Conservation (phyloP, 2,797 vertebrate species). For the Cyprinella venusta region DNA sequence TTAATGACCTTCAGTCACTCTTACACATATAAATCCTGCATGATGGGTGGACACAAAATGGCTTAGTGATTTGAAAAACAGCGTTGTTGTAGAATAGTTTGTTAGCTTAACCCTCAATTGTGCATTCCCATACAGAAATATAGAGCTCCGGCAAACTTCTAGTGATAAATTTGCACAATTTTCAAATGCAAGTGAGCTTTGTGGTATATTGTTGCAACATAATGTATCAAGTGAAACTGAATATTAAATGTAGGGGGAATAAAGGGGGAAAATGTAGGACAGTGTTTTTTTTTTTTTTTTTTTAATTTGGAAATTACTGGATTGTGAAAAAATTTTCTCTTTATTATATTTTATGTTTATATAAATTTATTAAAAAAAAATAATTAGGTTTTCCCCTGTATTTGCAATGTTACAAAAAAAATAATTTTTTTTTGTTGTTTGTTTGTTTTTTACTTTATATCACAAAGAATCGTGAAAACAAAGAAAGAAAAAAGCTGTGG, state of each 20-base stretch:
- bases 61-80: conserved; percentile 21
- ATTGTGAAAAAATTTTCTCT: background rate
- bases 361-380: no score
- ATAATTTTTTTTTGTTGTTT: background rate
- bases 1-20: conserved; percentile 40
- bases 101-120: conserved; percentile 35
- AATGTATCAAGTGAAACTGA: background rate
- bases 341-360: background rate
- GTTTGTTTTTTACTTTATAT: background rate
- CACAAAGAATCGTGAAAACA: background rate
- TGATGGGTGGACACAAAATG: conserved; percentile 31
- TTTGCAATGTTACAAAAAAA: background rate
- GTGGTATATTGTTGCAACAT: background rate
- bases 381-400: no score
- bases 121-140: background rate
- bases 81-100: conserved; percentile 24
- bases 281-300: no score
- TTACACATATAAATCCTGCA: conserved; percentile 35
- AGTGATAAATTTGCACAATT: background rate
- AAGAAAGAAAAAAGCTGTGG: no score
- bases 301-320: background rate
- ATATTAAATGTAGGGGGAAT: background rate
- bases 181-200: conserved; percentile 13
- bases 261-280: background rate
- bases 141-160: background rate